Percentiles rank a stretch among this genome's conserved stretches.
Evolutionary conservation across 92 coral and sea anemone genomes (phyloP).

Genomic region (Epizoanthus ramosus): DNA sequence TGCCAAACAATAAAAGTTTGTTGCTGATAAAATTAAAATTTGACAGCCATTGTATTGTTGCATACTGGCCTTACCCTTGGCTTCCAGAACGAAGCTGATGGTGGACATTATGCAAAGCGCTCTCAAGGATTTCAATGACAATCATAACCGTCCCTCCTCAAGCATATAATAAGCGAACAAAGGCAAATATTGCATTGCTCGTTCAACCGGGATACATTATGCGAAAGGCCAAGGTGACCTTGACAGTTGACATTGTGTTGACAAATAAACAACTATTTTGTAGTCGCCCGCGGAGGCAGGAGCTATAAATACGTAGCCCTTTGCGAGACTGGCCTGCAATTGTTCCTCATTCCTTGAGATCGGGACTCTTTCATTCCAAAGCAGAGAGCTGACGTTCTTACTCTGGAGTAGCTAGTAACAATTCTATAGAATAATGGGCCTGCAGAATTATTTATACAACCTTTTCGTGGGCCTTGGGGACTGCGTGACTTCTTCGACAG

Average conservation of each 20-base stretch:
- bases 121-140: conserved; percentile 17
- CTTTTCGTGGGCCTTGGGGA: not conserved
- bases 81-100: not conserved
- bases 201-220: conserved; percentile 34
- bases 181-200: conserved; percentile 32
- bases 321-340: conserved; percentile 29
- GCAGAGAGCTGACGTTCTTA: not conserved
- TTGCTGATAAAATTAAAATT: conserved; percentile 5
- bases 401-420: not conserved
- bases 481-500: conserved; percentile 2
- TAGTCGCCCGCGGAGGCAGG: conserved; percentile 12
- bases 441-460: conserved; percentile 6
- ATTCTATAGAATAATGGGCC: not conserved
- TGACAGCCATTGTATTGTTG: not conserved
- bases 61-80: conserved; percentile 16
- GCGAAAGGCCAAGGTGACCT: conserved; percentile 15
- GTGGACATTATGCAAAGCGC: conserved; percentile 6
- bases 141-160: conserved; percentile 18
- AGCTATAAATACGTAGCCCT: conserved; percentile 31
- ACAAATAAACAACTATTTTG: conserved; percentile 23
- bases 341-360: not conserved
- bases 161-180: conserved; percentile 37
- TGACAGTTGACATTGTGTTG: conserved; percentile 15
- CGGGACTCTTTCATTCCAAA: not conserved
- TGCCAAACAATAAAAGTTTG: not conserved